Conservation (phyloP, 64 coral and sea anemone species). For the Dendrophyllia cribrosa region DNA sequence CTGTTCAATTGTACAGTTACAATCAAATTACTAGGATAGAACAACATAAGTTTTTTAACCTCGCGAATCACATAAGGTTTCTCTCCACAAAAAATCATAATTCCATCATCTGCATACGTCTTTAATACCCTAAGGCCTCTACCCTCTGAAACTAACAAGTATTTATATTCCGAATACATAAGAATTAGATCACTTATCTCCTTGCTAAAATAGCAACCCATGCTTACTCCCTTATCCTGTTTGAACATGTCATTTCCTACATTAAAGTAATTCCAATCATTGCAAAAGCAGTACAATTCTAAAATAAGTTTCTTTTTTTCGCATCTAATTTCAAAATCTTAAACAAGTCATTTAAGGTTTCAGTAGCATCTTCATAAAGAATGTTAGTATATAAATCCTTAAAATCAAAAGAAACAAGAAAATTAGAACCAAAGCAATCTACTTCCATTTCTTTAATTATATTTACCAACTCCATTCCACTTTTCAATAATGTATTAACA, state of each 20-base stretch:
- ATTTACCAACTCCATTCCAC: background rate
- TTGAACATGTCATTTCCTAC: background rate
- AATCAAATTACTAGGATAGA: no score
- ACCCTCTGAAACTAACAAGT: background rate
- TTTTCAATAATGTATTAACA: background rate
- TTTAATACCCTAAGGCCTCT: background rate
- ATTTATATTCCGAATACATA: constrained; percentile 5
- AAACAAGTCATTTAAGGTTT: background rate
- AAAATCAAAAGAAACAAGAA: constrained; percentile 46
- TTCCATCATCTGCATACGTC: background rate
- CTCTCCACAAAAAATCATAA: no score
- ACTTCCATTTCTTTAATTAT: background rate
- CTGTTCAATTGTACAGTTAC: no score
- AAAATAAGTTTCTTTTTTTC: background rate
- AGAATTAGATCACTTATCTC: constrained; percentile 5
- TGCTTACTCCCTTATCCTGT: background rate
- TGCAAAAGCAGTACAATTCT: background rate
- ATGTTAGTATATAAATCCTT: constrained; percentile 53
- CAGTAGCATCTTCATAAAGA: background rate
- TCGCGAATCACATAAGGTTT: no score
- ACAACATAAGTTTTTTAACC: no score
- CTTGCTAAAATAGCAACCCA: constrained; percentile 27
- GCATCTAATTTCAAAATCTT: background rate
- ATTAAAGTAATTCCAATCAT: constrained; percentile 25
- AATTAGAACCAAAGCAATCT: background rate